Evolutionary conservation across 35 echinoderm and acorn worm species (phyloP), one percentile per base, ranked within the genome.

Genomic region (Patiria miniata): DNA sequence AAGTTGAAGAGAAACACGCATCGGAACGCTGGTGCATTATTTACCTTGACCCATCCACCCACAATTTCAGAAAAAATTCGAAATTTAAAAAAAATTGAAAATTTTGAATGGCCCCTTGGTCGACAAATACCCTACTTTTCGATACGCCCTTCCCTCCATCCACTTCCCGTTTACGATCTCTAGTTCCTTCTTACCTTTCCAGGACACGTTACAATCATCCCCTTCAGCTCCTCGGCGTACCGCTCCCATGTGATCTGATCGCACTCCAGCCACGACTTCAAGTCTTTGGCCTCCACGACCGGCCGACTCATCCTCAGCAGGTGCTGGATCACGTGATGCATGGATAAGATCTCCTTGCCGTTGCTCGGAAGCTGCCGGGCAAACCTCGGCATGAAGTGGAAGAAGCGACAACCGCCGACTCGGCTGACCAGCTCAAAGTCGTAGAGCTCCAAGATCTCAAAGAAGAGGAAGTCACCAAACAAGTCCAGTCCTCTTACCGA

Each of bases 341-440:
- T 99, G 34, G 96, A 99, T 16, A 99, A 82, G 37, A 99, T 94
- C 89, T 99, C 96, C 53, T 92, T 99, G 22, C 96, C 96, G 52
- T 95, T 99, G 92, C 94, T 94, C 8, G 96, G 96, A 18, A 99
- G 79, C 2, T 83, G 78, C 39, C 96, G 90, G 21, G 92, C 92
- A 90, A 99, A 99, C 12, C 96, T 73, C 0, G 96, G 96, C 96
- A 99, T 94, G 83, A 99, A 94, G 55, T 99, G 92, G 65, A 92
- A 99, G 18, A 78, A 78, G 6, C 87, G 85, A 79, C 96, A 94
- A 7, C 95, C 95, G 36, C 79, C 84, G 18, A 51, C 40, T 51
- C 77, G 37, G 82, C 92, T 87, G 84, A 89, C 89, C 7, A 89
- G 86, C 69, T 99, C 92, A 90, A 99, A 99, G 51, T 99, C 96